Conservation (phyloP, 2,888 invertebrate species). For the Phengaris arion region DNA sequence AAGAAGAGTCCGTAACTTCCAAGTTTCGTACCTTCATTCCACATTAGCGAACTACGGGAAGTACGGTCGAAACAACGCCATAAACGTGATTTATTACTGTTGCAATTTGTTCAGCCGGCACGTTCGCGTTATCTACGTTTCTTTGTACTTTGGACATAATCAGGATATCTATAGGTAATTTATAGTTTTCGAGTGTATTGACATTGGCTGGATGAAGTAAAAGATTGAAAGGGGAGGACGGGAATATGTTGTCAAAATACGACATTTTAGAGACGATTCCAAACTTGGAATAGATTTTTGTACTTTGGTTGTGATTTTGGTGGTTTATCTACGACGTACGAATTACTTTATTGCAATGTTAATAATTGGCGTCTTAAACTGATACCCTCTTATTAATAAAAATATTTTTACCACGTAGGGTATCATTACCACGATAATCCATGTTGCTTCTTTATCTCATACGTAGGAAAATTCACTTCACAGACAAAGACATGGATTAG, state of each 20-base stretch:
- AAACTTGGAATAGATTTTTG: neutral
- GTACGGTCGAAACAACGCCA: slow-evolving; percentile 19
- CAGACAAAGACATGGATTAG: too few species aligned
- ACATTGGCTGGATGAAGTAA: neutral
- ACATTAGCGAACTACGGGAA: slow-evolving; percentile 6
- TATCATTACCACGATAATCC: too few species aligned
- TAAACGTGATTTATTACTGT: slow-evolving; percentile 23
- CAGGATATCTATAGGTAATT: neutral
- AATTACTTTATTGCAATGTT: too few species aligned
- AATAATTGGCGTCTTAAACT: too few species aligned
- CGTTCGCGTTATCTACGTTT: slow-evolving; percentile 6
- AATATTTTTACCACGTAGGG: too few species aligned
- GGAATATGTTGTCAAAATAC: neutral
- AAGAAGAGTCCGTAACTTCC: too few species aligned
- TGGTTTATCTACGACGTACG: too few species aligned
- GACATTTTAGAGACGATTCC: too few species aligned
- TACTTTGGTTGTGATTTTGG: too few species aligned
- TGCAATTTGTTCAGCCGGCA: slow-evolving; percentile 20
- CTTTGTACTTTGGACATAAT: neutral
- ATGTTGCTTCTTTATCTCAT: too few species aligned
- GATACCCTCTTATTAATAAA: too few species aligned
- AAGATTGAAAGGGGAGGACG: neutral
- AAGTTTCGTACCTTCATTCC: neutral
- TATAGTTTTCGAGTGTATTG: neutral
- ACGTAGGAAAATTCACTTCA: too few species aligned